Conservation (phyloP, 2,797 vertebrate species). For the Botia kubotai region DNA sequence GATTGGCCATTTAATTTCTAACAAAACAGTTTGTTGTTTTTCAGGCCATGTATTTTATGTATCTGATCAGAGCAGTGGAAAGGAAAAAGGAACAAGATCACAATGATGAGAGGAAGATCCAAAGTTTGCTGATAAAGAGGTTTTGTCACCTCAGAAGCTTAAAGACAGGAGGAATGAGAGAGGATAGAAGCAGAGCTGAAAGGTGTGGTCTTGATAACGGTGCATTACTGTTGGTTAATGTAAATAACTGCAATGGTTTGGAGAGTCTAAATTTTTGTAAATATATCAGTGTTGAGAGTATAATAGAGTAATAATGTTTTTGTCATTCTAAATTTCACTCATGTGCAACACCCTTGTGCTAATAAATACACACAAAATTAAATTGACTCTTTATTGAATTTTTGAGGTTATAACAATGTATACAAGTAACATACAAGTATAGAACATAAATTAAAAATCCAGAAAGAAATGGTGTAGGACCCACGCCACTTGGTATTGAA, state of each 20-base stretch:
- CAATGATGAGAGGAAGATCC: constrained; percentile 93
- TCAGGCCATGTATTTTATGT: constrained; percentile 96
- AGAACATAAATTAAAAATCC: neutral
- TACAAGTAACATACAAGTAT: neutral
- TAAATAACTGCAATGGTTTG: neutral
- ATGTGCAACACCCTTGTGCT: too few relatives aligned
- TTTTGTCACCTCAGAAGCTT: constrained; percentile 94
- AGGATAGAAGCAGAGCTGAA: constrained; percentile 85
- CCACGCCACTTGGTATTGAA: neutral
- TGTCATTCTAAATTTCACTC: neutral
- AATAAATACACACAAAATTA: too few relatives aligned
- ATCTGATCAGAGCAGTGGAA: constrained; percentile 90
- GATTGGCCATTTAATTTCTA: neutral
- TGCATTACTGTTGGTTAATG: neutral
- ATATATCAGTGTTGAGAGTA: too few relatives aligned
- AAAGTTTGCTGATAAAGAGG: constrained; percentile 96
- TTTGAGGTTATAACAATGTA: too few relatives aligned
- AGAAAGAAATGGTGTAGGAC: neutral
- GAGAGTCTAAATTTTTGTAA: neutral
- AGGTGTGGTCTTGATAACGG: constrained; percentile 72
- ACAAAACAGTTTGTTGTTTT: neutral
- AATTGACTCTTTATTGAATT: neutral
- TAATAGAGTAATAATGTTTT: too few relatives aligned
- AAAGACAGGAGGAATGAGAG: constrained; percentile 89
- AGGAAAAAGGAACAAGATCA: constrained; percentile 97